Evolutionary conservation across 1,140 invertebrate genomes (phyloP).

Genomic region (Drosophila triauraria): DNA sequence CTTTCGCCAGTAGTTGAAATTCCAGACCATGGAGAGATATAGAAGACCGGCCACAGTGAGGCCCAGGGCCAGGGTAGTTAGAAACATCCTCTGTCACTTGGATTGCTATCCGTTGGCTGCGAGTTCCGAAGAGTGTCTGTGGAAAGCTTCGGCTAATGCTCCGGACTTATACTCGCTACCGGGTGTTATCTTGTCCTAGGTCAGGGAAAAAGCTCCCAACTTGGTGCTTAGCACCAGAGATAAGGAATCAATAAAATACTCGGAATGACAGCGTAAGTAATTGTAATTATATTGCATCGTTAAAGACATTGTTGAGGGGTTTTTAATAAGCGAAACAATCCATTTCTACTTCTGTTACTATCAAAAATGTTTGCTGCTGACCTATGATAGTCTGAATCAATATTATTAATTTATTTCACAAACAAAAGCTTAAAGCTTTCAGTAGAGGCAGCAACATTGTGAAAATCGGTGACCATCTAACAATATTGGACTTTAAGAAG

Average conservation of each 20-base stretch:
- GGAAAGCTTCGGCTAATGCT: neutral
- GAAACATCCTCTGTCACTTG: constrained; percentile 24
- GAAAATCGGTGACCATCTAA: neutral
- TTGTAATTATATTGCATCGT: no score
- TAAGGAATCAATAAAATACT: neutral
- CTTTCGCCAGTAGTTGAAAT: constrained; percentile 81
- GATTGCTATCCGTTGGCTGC: neutral
- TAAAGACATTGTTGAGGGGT: no score
- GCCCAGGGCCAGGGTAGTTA: constrained; percentile 47
- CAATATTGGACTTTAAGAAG: no score
- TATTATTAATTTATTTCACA: neutral
- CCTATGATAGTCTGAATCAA: neutral
- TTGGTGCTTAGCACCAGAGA: neutral
- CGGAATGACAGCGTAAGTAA: no score
- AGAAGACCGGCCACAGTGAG: constrained; percentile 36
- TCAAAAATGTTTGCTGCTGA: no score
- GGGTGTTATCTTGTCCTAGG: neutral
- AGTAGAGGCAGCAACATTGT: neutral
- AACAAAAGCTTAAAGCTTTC: constrained; percentile 1
- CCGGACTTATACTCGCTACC: constrained; percentile 14
- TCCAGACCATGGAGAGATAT: constrained; percentile 77
- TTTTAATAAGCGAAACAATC: no score
- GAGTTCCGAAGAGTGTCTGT: constrained; percentile 5
- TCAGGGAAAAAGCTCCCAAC: constrained; percentile 3
- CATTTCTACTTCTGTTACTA: no score